These are phyloP conservation scores for Apamea monoglypha DNA, from an alignment of 2,888 invertebrate species.

Conservation along the genomic window DNA sequence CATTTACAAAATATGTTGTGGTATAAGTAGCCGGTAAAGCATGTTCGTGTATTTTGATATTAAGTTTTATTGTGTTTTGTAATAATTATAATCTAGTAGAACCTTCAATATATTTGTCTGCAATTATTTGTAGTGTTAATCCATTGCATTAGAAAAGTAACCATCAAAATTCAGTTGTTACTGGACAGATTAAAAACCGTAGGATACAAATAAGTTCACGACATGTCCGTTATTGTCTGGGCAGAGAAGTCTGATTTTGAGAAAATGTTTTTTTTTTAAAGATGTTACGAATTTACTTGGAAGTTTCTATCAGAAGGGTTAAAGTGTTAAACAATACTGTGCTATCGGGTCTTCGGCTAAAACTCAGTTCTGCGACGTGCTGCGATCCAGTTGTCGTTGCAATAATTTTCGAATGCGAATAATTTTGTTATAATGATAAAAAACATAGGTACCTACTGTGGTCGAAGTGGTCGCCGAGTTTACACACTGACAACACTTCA, in stretches of 20 bases:
- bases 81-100: background rate
- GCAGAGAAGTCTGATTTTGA: background rate
- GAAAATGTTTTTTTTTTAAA: background rate
- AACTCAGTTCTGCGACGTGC: background rate
- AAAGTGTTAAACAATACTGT: background rate
- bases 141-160: background rate
- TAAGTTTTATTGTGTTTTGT: constrained; percentile 14
- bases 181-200: background rate
- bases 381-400: background rate
- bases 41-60: constrained; percentile 46
- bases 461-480: constrained; percentile 16
- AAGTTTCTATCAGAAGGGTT: background rate
- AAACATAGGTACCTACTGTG: background rate
- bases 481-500: constrained; percentile 12
- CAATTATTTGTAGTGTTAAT: constrained; percentile 18
- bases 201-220: constrained; percentile 23
- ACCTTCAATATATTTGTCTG: background rate
- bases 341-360: background rate
- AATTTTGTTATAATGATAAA: background rate
- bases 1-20: constrained; percentile 75
- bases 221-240: background rate
- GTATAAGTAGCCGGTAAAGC: constrained; percentile 67
- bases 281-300: background rate
- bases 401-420: background rate
- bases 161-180: background rate